Evolutionary conservation across 2,888 invertebrate species (phyloP), one percentile per base, ranked within the genome.

Genomic region (Zaprionus bogoriensis): DNA sequence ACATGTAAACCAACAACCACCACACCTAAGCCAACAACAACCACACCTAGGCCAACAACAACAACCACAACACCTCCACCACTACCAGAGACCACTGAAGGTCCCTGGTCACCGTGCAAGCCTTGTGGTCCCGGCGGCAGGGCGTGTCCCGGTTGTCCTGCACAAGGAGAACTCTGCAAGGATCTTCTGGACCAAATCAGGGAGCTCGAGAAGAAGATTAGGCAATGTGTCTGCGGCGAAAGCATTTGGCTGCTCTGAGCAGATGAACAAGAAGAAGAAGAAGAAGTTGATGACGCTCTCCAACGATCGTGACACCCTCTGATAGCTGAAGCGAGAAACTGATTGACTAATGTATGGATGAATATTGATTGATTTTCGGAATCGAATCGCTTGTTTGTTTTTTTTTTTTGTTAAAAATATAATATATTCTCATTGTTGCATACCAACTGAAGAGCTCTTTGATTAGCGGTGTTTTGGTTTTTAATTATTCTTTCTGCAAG

Each of bases 61-160:
- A 12, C 12, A 0, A 25, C 42, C 3, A 50, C 25, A 1, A 42
- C n/a, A 1, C 28, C 14, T 7, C 19, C 3, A 14, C 38, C 10
- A 32, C 12, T 10, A 17, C 28, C 4, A 32, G 14, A 12, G n/a
- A 6, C 30, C 27, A 22, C 20, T 20, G 14, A 27, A 28, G 14
- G 14, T n/a, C 32, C 32, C 3, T 14, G 32, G 32, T 7, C 2
- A 1, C 51, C 30, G 2, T 30, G 41, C 9, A 2, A 9, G 14
- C 28, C n/a, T 17, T 52, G 52, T 42, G 52, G 52, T 17, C 30
- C 52, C 2, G 52, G 52, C 2, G 52, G 52, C n/a, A 52, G 3
- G 5, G n/a, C 30, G 3, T 52, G 52, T 17, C 17, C 22, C 1
- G 52, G 52, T 10, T 52, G 52, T 22, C 14, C 22, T 4, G n/a